These are phyloP conservation scores for Ibidorhyncha struthersii DNA, from an alignment of 2,113 vertebrate genomes.

Conservation along the genomic window DNA sequence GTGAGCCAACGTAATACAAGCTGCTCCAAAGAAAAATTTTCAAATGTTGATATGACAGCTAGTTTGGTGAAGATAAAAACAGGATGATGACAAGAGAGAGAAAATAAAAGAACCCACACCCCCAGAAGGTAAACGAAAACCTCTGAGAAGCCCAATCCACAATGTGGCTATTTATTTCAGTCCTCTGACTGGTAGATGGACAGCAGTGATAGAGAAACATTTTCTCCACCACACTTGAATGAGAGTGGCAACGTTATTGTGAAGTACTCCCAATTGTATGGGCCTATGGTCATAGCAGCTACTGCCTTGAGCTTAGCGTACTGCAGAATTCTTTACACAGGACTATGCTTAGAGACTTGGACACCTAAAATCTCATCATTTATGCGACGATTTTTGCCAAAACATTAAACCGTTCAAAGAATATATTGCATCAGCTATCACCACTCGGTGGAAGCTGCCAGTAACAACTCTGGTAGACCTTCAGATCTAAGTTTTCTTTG, in stretches of 20 bases:
- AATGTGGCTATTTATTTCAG: background rate
- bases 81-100: background rate
- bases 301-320: no score
- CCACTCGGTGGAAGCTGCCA: background rate
- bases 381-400: background rate
- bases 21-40: background rate
- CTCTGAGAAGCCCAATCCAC: background rate
- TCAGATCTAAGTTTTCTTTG: background rate
- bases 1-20: background rate
- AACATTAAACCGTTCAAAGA: background rate
- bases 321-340: background rate
- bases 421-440: background rate
- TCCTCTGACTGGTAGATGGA: background rate
- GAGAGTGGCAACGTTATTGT: background rate
- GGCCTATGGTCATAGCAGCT: background rate
- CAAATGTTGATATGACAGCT: background rate
- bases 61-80: background rate
- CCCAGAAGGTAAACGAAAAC: background rate
- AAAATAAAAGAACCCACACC: background rate
- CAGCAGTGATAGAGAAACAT: background rate
- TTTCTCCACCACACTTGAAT: accelerated
- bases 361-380: background rate
- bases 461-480: background rate
- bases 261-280: background rate
- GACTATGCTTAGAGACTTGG: background rate